A percentile compares a stretch with the other conserved stretches of the same genome.
phyloP scores from a whole-genome alignment of 2,113 vertebrate genomes.

The Otolemur garnettii region DNA sequence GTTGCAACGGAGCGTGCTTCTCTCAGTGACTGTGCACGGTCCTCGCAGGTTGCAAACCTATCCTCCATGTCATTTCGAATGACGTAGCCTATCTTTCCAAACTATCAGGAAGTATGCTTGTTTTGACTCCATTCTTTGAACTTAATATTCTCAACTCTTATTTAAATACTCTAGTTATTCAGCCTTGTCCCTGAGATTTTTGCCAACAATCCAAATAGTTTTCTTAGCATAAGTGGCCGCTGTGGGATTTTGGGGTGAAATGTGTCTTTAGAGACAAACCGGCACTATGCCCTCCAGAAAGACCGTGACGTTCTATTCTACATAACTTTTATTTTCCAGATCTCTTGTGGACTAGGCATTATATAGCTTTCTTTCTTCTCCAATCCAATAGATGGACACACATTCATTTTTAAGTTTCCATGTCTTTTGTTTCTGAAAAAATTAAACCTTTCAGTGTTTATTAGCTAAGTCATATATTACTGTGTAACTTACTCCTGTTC shows the following conservation, averaged over 20 bases:
- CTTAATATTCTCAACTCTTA: not conserved
- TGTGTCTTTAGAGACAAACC: accelerated
- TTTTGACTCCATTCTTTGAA: not conserved
- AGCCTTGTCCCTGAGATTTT: not conserved
- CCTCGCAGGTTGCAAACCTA: not conserved
- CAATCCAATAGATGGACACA: not conserved
- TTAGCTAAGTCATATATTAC: not conserved
- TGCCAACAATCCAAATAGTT: not conserved
- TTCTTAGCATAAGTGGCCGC: not conserved
- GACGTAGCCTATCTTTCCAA: not conserved
- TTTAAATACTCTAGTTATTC: not conserved
- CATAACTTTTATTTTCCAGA: accelerated
- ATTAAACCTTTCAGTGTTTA: not conserved
- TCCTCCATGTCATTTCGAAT: too few species aligned
- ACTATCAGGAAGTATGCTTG: not conserved
- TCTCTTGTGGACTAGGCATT: accelerated
- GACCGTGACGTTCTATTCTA: accelerated
- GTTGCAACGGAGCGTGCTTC: accelerated
- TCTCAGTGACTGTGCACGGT: accelerated
- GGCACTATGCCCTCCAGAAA: not conserved
- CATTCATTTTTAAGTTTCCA: not conserved
- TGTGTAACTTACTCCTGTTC: not conserved
- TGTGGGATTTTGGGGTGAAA: not conserved
- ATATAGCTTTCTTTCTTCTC: not conserved
- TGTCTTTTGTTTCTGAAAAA: not conserved